Evolutionary conservation across 35 echinoderm and acorn worm genomes (phyloP), one percentile per base, ranked within the genome.

Genomic region (Apostichopus californicus): DNA sequence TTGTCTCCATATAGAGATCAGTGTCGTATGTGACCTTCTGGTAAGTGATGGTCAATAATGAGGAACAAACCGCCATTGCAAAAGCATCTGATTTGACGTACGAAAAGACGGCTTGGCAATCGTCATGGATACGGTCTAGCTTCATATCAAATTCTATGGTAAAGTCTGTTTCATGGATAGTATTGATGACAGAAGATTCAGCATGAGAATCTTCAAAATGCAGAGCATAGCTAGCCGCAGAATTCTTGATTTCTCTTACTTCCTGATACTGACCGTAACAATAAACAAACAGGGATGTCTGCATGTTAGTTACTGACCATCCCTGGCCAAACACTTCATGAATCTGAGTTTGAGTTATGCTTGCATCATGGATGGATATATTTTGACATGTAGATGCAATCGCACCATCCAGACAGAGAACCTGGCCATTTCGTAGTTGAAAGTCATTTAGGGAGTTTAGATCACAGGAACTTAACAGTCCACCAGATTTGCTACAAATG

Each of bases 91-190:
- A 28, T 15, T 88, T 63, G 13, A 83, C 54, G 73, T 98, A 98
- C 6, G 96, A 98, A 22, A 98, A 57, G 17, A 98, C 25, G 17
- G 89, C 83, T 7, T 77, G 68, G 90, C 96, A 98, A 12, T 88
- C 92, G 28, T 58, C 86, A 9, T 21, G 46, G 22, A 12, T 78
- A 4, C 72, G 52, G 17, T 61, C 75, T 25, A 89, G 57, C 87
- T 98, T 90, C 12, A 98, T 12, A 26, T 88, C 22, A 78, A 98
- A 95, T 89, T 98, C 96, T 60, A 98, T 66, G 5, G 96, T 98
- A 24, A 98, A 88, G 81, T 98, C 96, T n/a, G 96, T 90, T 57
- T 93, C 94, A 46, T 94, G 87, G 57, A 98, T 92, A 13, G 96
- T 92, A 72, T 92, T 87, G 7, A 98, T 28, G 66, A 63, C 64